Evolutionary conservation across 2,113 vertebrate genomes (phyloP), one percentile per base, ranked within the genome.

Genomic region (Oryzias curvinotus): DNA sequence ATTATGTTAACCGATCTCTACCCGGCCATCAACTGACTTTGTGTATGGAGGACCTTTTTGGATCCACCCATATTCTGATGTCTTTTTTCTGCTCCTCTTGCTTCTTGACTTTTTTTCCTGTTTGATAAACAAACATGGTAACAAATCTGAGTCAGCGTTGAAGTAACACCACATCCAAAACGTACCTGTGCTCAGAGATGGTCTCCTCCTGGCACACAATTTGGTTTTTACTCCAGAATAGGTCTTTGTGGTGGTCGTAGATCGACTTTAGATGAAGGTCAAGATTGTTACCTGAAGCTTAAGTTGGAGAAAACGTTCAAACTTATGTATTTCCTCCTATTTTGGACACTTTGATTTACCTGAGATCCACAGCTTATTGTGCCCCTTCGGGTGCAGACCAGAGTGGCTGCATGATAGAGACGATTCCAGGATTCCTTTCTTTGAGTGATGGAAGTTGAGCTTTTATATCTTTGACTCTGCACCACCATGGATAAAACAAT

Each of bases 341-440:
- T 18, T 2, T 4, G 21, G 48, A 51, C 10, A 0, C 26, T 18
- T 17, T 41, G n/a, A 1, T 5, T 66, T 79, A 95, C 95, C 89
- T 90, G 75, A 1, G 48, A 16, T 23, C 92, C 87, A 46, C 45
- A 42, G 52, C 87, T 78, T 48, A 53, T 69, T 2, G 65, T 62
- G 18, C 81, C 88, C 54, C 82, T 77, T 26, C 65, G 84, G 42
- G 52, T 78, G 73, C 93, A 94, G 61, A 90, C 71, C 15, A 71
- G 0, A 0, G 94, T 95, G 5, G 77, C 66, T 4, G 59, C 49
- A 18, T 85, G 67, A 48, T 82, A 74, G 17, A 96, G 91, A 12
- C 88, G 91, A 56, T 75, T 82, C 95, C 95, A 95, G 0, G 95
- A 93, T n/a, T 94, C 88, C 21, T 91, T 89, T 7, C 84, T 88